Conservation (phyloP, 2,797 vertebrate species). For the Petrocephalus schoutedeni region DNA sequence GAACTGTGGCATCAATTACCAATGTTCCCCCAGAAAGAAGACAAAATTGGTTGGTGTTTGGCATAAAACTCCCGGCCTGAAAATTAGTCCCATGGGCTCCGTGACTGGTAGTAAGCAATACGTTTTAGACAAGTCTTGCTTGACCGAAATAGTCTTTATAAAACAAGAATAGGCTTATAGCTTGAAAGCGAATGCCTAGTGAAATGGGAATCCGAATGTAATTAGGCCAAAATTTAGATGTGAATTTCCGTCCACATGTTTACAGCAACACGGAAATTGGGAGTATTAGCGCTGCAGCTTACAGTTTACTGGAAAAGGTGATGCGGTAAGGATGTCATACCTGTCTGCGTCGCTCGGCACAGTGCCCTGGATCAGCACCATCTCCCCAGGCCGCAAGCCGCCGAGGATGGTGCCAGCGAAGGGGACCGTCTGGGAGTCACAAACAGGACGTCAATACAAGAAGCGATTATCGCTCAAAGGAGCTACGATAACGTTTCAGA, state of each 20-base stretch:
- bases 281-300: not conserved
- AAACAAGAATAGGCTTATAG: not conserved
- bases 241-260: not conserved
- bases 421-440: slow-evolving; percentile 63
- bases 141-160: not conserved
- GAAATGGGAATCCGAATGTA: not conserved
- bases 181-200: not conserved
- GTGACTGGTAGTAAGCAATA: not conserved
- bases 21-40: not conserved
- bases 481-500: not conserved
- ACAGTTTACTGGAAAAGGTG: not conserved
- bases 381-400: slow-evolving; percentile 69
- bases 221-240: not conserved
- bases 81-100: not conserved
- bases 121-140: not conserved
- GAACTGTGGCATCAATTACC: not conserved
- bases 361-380: slow-evolving; percentile 73
- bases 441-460: slow-evolving; percentile 2
- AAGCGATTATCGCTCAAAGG: not conserved
- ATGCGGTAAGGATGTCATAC: slow-evolving; percentile 55
- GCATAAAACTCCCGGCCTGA: not conserved
- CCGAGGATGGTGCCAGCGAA: slow-evolving; percentile 75
- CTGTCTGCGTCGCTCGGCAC: slow-evolving; percentile 71
- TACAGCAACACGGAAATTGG: not conserved
- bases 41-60: not conserved